These are phyloP conservation scores for Microplitis demolitor DNA, from an alignment of 1,140 invertebrate species.

Conservation along the genomic window DNA sequence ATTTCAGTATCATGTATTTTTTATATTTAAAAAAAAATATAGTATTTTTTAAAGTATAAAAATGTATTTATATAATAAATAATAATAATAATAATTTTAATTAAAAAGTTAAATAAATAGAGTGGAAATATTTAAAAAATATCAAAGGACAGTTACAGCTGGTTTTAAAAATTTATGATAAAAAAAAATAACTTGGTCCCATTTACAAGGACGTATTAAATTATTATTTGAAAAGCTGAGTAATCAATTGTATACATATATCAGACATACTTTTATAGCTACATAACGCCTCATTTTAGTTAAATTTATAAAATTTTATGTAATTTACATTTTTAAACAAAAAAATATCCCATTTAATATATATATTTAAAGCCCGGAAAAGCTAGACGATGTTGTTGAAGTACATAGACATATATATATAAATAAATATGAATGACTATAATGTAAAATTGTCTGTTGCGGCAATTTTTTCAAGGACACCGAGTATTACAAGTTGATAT, in stretches of 20 bases:
- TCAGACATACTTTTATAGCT: constrained; percentile 7
- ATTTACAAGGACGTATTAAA: constrained; percentile 38
- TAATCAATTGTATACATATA: constrained; percentile 38
- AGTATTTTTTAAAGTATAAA: too few relatives aligned
- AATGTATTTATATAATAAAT: too few relatives aligned
- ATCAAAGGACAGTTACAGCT: constrained; percentile 13
- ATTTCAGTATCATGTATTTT: too few relatives aligned
- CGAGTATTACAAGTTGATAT: constrained; percentile 27
- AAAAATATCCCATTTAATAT: background rate
- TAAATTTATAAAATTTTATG: too few relatives aligned
- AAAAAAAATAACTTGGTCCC: constrained; percentile 16
- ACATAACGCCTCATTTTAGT: background rate
- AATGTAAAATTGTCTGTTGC: constrained; percentile 30
- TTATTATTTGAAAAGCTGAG: constrained; percentile 47
- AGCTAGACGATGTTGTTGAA: constrained; percentile 12
- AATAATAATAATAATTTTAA: background rate
- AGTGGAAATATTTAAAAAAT: constrained; percentile 1
- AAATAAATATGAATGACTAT: constrained; percentile 16
- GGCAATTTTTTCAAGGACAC: constrained; percentile 32
- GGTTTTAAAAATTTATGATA: constrained; percentile 12
- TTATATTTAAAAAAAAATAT: too few relatives aligned
- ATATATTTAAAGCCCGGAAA: constrained; percentile 6
- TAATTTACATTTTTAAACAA: background rate
- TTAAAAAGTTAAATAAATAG: constrained; percentile 16
- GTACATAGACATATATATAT: background rate